Evolutionary conservation across 2,113 vertebrate species (phyloP), one percentile per base, ranked within the genome.

Genomic region (Peromyscus californicus): DNA sequence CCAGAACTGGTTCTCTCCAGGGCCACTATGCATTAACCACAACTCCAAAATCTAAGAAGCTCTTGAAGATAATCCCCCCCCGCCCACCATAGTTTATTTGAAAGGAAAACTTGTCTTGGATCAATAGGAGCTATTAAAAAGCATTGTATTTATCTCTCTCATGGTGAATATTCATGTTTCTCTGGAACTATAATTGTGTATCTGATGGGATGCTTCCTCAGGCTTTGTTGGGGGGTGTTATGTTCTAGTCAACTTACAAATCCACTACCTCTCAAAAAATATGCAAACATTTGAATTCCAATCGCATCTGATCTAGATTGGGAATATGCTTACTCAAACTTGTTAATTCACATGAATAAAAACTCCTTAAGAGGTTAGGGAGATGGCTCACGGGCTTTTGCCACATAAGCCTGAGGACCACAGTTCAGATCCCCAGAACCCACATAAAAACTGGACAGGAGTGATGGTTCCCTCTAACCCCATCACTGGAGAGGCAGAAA

Each of bases 311-410:
- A 57, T 16, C 95, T 59, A 79, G 22, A 11, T 91, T 69, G 83
- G 12, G 22, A 92, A 91, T 72, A 91, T 87, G 16, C 8, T 12
- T 45, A 24, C 31, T 88, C 36, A 59, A 80, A 36, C 51, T 79
- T 91, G 36, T 82, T 70, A 87, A 80, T 94, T 65, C 91, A 12
- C 21, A 61, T 61, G 22, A 89, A 72, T 91, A 96, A 95, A 79
- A 51, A 17, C 12, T 82, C 33, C 51, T 57, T 22, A 57, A 57
- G 51, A 57, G 19, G 33, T 54, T 36, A 17, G 33, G 33, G 19
- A 59, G 51, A n/a, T n/a, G 19, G 36, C 29, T 82, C 33, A 82
- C 0, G 1, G 19, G 51, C 31, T 21, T 36, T n/a, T 57, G 51
- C 16, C 79, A 19, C 9, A 36, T 8, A 36, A 57, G 31, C 33